These are phyloP conservation scores for Pelmatolapia mariae DNA, from an alignment of 2,113 vertebrate species.

Conservation along the genomic window DNA sequence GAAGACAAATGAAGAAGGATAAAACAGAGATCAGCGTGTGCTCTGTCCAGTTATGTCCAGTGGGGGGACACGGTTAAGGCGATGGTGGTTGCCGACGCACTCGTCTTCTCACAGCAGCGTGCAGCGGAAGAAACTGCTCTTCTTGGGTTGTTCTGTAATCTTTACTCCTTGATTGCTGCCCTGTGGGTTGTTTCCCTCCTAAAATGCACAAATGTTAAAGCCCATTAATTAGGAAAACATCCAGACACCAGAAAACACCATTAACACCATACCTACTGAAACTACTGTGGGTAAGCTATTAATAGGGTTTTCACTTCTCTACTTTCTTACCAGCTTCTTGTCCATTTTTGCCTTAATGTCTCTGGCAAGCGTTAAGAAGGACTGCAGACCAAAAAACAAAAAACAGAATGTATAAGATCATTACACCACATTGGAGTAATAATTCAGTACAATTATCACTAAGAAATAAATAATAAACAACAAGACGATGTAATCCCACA, in stretches of 20 bases:
- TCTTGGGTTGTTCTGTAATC: slow-evolving; percentile 92
- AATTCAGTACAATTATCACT: background rate
- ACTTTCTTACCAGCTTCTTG: slow-evolving; percentile 89
- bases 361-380: slow-evolving; percentile 94
- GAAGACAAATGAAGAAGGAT: slow-evolving; percentile 9
- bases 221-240: background rate
- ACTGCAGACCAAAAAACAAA: slow-evolving; percentile 62
- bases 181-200: slow-evolving; percentile 95
- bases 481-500: background rate
- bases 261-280: background rate
- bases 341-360: slow-evolving; percentile 99
- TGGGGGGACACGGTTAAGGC: slow-evolving; percentile 73
- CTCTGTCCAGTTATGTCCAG: slow-evolving; percentile 81
- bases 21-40: slow-evolving; percentile 58
- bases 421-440: background rate
- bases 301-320: background rate
- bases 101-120: slow-evolving; percentile 81
- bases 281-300: background rate
- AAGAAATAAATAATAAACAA: background rate
- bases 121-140: slow-evolving; percentile 95
- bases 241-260: background rate
- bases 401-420: background rate
- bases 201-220: background rate
- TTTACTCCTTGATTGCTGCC: slow-evolving; percentile 90
- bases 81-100: slow-evolving; percentile 45